Evolutionary conservation across 2,113 vertebrate genomes (phyloP).

Genomic region (Hemiscyllium ocellatum): DNA sequence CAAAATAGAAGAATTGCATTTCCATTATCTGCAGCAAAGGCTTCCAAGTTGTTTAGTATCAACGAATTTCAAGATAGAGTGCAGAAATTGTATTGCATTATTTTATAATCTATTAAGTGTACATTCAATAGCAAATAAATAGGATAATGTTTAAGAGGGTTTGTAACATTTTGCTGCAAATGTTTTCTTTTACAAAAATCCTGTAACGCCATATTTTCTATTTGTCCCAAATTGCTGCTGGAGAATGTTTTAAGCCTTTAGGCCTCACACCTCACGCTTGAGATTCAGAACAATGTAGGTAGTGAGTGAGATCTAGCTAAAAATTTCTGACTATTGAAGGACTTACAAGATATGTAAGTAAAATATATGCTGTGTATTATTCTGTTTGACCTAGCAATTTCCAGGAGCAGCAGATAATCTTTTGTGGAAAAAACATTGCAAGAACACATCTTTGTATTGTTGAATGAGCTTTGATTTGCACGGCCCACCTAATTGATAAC

Average conservation of each 20-base stretch:
- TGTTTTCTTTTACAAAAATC: not conserved
- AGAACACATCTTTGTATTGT: not conserved
- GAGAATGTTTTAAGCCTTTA: not conserved
- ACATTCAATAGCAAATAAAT: not conserved
- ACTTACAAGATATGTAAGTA: not conserved
- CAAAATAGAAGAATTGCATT: not conserved
- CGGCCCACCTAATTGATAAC: not conserved
- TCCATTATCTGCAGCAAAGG: not conserved
- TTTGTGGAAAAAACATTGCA: not conserved
- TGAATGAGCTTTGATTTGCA: not conserved
- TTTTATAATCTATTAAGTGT: not conserved
- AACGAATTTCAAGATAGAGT: slow-evolving; percentile 3
- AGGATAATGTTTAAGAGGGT: not conserved
- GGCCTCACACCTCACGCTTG: not conserved
- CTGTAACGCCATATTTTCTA: not conserved
- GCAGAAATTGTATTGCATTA: not conserved
- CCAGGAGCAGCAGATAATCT: not conserved
- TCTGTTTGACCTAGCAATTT: not conserved
- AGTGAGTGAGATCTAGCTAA: not conserved
- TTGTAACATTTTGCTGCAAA: not conserved
- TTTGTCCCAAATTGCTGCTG: not conserved
- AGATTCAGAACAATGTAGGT: not conserved
- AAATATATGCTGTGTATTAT: not conserved
- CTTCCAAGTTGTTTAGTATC: not conserved
- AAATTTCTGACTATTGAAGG: not conserved